These are phyloP conservation scores for Steatornis caripensis DNA, from an alignment of 2,113 vertebrate genomes.

Conservation along the genomic window DNA sequence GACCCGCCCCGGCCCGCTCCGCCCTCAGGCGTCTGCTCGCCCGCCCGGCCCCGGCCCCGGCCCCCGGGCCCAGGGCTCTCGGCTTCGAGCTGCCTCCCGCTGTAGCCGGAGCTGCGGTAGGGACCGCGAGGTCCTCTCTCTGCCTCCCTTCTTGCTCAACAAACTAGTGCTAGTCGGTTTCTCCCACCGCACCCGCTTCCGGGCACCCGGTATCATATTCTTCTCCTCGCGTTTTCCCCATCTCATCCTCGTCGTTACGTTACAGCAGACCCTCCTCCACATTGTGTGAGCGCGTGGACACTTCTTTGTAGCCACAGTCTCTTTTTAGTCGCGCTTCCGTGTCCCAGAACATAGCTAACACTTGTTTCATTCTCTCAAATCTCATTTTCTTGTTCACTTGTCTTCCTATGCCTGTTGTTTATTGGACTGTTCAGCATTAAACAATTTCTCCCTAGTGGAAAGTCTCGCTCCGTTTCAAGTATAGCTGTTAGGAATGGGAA, in stretches of 20 bases:
- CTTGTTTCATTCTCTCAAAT: not conserved
- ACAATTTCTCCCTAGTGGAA: not conserved
- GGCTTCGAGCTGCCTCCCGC: too few relatives aligned
- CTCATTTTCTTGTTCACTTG: not conserved
- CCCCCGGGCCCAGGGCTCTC: too few relatives aligned
- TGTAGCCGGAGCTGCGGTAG: accelerated
- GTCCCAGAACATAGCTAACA: not conserved
- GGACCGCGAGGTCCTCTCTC: accelerated
- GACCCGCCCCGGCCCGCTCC: too few relatives aligned
- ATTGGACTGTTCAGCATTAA: not conserved
- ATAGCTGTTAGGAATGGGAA: not conserved
- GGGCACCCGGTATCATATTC: accelerated
- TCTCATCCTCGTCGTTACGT: accelerated
- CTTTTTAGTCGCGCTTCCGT: not conserved
- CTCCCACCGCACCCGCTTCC: accelerated
- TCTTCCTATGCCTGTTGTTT: not conserved
- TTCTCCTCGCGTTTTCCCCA: accelerated
- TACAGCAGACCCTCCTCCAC: not conserved
- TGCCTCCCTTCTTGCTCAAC: accelerated
- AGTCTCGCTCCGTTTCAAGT: too few relatives aligned
- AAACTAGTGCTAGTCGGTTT: not conserved
- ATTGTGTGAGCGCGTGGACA: accelerated
- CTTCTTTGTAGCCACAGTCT: not conserved
- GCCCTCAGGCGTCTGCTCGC: not conserved
- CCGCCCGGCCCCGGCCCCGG: too few relatives aligned